Evolutionary conservation across 1,140 invertebrate genomes (phyloP).

Genomic region (Trypoxylus dichotomus): DNA sequence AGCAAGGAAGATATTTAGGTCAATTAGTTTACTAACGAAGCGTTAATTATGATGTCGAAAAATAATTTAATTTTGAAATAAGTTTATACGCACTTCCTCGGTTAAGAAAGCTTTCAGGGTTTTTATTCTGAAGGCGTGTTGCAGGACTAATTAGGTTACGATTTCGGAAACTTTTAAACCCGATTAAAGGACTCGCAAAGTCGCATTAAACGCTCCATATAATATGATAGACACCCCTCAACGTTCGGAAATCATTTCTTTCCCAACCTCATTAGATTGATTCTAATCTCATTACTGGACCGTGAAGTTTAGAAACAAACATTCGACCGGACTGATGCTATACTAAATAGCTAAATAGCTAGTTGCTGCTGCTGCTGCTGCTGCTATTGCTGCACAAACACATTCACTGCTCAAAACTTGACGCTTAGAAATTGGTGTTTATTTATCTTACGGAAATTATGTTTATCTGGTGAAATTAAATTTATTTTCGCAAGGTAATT

Average conservation of each 20-base stretch:
- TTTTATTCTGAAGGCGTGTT: neutral
- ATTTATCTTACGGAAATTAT: neutral
- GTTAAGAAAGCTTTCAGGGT: neutral
- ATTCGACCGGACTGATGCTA: neutral
- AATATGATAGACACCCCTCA: neutral
- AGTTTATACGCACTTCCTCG: no score
- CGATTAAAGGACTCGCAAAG: neutral
- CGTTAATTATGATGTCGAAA: no score
- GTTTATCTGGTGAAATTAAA: neutral
- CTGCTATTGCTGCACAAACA: neutral
- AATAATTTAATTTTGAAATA: no score
- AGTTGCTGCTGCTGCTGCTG: no score
- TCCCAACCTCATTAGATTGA: neutral
- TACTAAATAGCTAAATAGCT: neutral
- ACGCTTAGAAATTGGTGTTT: neutral
- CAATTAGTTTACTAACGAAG: no score
- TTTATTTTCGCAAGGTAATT: neutral
- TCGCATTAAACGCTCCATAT: slow-evolving; percentile 11
- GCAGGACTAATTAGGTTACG: neutral
- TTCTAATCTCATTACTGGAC: slow-evolving; percentile 14
- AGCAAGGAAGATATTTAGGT: no score
- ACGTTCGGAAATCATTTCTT: slow-evolving; percentile 9
- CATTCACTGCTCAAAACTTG: neutral
- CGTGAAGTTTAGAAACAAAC: slow-evolving; percentile 17
- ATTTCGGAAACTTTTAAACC: neutral